Percentiles rank a stretch among this genome's conserved stretches.
These are phyloP conservation scores for Tetrapedia diversipes DNA, from an alignment of 2,888 invertebrate genomes.

Conservation along the genomic window DNA sequence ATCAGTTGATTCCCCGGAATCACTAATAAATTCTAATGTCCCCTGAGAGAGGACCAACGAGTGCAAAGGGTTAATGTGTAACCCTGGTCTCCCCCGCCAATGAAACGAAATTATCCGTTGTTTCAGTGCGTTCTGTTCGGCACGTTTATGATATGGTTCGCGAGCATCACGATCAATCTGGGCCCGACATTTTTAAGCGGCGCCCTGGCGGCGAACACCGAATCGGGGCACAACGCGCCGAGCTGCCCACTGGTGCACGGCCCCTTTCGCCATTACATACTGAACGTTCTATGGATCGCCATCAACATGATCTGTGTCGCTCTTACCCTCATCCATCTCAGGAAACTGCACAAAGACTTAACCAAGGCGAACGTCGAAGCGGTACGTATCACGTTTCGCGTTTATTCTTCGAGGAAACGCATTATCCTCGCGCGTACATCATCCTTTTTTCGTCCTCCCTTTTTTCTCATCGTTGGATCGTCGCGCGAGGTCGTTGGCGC, in stretches of 20 bases:
- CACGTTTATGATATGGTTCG: constrained; percentile 97
- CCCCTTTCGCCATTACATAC: constrained; percentile 94
- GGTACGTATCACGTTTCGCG: constrained; percentile 77
- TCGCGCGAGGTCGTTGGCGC: not conserved
- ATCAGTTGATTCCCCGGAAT: too few relatives aligned
- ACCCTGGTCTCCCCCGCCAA: too few relatives aligned
- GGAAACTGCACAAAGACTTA: constrained; percentile 91
- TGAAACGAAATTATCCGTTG: not conserved
- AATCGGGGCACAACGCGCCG: constrained; percentile 90
- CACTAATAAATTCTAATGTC: too few relatives aligned
- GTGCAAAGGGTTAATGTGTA: too few relatives aligned
- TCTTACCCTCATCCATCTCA: constrained; percentile 92
- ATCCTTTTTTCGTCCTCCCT: too few relatives aligned
- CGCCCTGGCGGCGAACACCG: constrained; percentile 91
- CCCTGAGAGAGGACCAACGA: too few relatives aligned
- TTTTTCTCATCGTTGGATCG: not conserved
- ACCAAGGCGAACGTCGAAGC: constrained; percentile 93
- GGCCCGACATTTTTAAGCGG: constrained; percentile 94
- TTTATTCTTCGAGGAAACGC: not conserved
- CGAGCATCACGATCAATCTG: constrained; percentile 94
- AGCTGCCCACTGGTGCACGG: constrained; percentile 94
- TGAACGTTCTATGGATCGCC: constrained; percentile 95
- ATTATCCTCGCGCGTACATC: not conserved
- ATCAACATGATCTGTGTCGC: constrained; percentile 93
- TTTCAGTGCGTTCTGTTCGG: constrained; percentile 94